Evolutionary conservation across 92 coral and sea anemone species (phyloP), one percentile per base, ranked within the genome.

Genomic region (Umimayanthus chanpuru): DNA sequence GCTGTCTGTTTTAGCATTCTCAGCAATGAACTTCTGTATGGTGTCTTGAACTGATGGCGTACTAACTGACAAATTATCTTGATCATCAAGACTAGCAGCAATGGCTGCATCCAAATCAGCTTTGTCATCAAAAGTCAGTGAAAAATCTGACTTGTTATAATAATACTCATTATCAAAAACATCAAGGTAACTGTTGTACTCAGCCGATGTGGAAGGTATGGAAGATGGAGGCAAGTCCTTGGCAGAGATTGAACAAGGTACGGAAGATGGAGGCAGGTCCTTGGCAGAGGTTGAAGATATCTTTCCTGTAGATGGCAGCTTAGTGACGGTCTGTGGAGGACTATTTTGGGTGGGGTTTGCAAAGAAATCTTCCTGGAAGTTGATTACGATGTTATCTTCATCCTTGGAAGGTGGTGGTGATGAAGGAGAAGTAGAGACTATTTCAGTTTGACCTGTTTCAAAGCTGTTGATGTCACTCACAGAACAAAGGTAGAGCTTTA

Each of bases 401-500:
- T 76, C n/a, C 20, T 49, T 49, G 56, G 56, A 49, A 49, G 56
- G 56, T 25, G 65, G 44, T 56, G 81, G 81, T 78, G 81, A 78
- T 32, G 36, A 32, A 32, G 36, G 36, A 32, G 36, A 32, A 32
- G 36, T 32, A 32, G 36, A 32, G 36, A 58, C 9, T 49, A 49
- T 66, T 66, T 66, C 44, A 44, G 55, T 80, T 80, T 80, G 73
- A 29, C 85, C 85, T 10, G 23, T 61, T 56, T 80, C 85, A 80
- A 55, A 80, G 85, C 73, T 61, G 85, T 55, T 61, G 68, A 80
- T 23, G 36, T 80, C 90, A 44, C 76, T 44, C 71, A 43, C 86
- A 76, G 90, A 49, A 88, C 86, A 88, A 14, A 88, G 90, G 80
- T 79, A 79, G 16, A 88, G 90, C 74, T 82, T 88, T 80, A 80